These are phyloP conservation scores for Kryptolebias marmoratus DNA, from an alignment of 2,113 vertebrate species.

Conservation along the genomic window DNA sequence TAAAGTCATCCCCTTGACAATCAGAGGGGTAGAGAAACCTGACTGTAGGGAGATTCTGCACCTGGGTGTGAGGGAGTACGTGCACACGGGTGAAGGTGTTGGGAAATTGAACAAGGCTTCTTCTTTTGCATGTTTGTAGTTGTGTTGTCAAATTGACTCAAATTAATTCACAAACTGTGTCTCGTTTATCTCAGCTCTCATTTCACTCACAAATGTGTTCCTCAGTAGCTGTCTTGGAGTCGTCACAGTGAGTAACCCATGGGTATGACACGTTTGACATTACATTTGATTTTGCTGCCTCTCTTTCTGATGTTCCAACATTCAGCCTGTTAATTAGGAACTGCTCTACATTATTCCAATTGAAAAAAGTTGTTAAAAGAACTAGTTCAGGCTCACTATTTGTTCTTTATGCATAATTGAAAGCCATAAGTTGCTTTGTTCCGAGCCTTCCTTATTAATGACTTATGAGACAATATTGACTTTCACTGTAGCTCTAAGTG, in stretches of 20 bases:
- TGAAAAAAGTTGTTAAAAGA: neutral
- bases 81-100: neutral
- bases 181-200: constrained; percentile 48
- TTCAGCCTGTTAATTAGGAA: constrained; percentile 27
- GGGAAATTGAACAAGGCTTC: constrained; percentile 41
- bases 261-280: constrained; percentile 31
- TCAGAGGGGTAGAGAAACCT: neutral
- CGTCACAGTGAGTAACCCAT: constrained; percentile 9
- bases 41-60: constrained; percentile 18
- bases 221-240: constrained; percentile 18
- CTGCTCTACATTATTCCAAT: neutral
- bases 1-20: constrained; percentile 39
- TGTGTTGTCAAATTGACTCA: constrained; percentile 38
- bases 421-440: neutral
- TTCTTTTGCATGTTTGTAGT: constrained; percentile 49
- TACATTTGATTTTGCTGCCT: constrained; percentile 36
- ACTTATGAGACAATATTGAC: neutral
- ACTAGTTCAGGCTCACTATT: neutral
- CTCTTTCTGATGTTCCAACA: constrained; percentile 15
- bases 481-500: neutral
- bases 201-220: constrained; percentile 37
- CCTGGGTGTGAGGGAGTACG: neutral
- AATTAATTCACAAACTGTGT: constrained; percentile 55
- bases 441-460: neutral
- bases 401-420: neutral